phyloP scores from a whole-genome alignment of 37 sponge, comb jelly and placozoan species.

The Oopsacas minuta region DNA sequence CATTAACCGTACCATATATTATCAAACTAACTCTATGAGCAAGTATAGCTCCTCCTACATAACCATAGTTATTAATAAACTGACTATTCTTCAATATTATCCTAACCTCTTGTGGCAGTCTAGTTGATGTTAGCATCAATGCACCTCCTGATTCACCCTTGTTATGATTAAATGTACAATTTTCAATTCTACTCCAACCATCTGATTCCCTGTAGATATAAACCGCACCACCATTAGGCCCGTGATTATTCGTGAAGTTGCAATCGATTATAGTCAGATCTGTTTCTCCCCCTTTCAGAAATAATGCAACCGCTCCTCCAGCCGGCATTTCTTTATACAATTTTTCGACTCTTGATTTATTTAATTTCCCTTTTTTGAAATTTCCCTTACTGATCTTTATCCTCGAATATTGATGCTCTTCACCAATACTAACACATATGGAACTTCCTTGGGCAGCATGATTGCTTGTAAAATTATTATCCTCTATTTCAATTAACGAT shows the following conservation, averaged over 20 bases:
- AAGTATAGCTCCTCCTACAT: background rate
- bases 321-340: background rate
- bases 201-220: background rate
- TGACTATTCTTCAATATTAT: background rate
- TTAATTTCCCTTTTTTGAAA: background rate
- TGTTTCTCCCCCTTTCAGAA: background rate
- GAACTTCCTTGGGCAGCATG: background rate
- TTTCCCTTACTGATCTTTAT: background rate
- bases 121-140: background rate
- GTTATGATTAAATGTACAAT: background rate
- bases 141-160: background rate
- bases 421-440: background rate
- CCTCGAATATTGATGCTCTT: background rate
- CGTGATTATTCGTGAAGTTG: background rate
- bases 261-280: background rate
- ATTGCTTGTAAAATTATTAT: background rate
- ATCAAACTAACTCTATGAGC: background rate
- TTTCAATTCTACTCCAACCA: background rate
- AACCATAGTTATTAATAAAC: background rate
- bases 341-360: background rate
- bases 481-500: background rate
- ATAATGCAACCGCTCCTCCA: slow-evolving; percentile 5
- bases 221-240: background rate
- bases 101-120: background rate
- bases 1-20: background rate